Evolutionary conservation across 2,888 invertebrate genomes (phyloP).

Genomic region (Agonopterix subpropinquella): DNA sequence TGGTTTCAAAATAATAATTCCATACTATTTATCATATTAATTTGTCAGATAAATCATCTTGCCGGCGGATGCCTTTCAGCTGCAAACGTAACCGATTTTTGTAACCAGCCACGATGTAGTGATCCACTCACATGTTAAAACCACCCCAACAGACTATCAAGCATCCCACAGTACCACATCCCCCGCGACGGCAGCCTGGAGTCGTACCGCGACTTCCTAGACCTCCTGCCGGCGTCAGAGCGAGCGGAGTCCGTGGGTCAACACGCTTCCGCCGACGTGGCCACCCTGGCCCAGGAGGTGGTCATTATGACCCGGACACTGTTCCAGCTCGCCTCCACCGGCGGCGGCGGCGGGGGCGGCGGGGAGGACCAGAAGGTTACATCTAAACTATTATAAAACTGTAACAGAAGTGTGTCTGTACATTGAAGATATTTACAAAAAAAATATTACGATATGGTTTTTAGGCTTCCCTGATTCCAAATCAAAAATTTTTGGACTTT

Average conservation of each 20-base stretch:
- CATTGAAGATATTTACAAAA: too few relatives aligned
- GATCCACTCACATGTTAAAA: not conserved
- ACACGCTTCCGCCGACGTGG: slow-evolving; percentile 92
- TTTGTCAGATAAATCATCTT: too few relatives aligned
- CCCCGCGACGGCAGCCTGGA: slow-evolving; percentile 88
- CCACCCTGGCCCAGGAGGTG: slow-evolving; percentile 87
- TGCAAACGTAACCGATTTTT: too few relatives aligned
- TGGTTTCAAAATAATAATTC: too few relatives aligned
- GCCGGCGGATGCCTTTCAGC: too few relatives aligned
- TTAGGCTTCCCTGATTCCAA: too few relatives aligned
- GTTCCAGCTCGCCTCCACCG: slow-evolving; percentile 84
- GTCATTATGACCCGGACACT: slow-evolving; percentile 85
- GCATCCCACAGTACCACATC: slow-evolving; percentile 85
- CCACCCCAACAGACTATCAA: slow-evolving; percentile 76
- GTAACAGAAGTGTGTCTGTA: too few relatives aligned
- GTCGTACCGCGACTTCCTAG: slow-evolving; percentile 88
- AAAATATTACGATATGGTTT: too few relatives aligned
- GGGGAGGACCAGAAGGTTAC: slow-evolving; percentile 83
- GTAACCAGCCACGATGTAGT: too few relatives aligned
- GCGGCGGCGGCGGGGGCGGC: slow-evolving; percentile 71
- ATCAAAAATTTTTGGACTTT: too few relatives aligned
- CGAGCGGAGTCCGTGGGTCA: slow-evolving; percentile 93
- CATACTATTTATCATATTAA: too few relatives aligned
- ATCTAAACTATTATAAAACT: too few relatives aligned
- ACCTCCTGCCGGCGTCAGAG: slow-evolving; percentile 84